These are phyloP conservation scores for Eulacestoma nigropectus DNA, from an alignment of 2,113 vertebrate genomes.

Conservation along the genomic window DNA sequence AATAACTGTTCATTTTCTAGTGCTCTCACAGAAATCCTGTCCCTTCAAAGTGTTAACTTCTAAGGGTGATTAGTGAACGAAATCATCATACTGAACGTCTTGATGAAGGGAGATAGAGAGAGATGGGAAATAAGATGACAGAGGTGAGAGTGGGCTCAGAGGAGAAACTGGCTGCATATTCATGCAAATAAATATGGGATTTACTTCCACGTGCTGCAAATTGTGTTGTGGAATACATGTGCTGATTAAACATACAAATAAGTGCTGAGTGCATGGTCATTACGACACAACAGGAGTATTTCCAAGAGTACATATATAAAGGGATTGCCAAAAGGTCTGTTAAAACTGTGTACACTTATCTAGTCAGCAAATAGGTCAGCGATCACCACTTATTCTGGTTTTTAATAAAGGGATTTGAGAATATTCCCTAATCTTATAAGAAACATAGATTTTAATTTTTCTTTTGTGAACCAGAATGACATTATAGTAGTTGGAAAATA, in stretches of 20 bases:
- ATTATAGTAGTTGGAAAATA: not conserved
- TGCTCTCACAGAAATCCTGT: not conserved
- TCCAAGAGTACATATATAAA: not conserved
- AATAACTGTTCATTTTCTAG: not conserved
- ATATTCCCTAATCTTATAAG: conserved; percentile 29
- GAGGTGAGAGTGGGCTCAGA: not conserved
- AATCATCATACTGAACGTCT: not conserved
- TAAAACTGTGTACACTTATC: not conserved
- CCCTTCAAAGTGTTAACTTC: not conserved
- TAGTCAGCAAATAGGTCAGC: conserved; percentile 2
- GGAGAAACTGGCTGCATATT: not conserved
- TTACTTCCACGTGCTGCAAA: not conserved
- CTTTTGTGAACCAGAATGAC: conserved; percentile 4
- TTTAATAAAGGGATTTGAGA: conserved; percentile 54
- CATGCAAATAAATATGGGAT: not conserved
- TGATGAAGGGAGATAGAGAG: not conserved
- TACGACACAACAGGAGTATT: not conserved
- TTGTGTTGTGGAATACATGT: not conserved
- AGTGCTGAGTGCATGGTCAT: not conserved
- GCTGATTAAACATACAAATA: not conserved
- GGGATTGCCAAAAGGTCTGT: not conserved
- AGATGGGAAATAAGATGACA: not conserved
- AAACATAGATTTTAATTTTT: conserved; percentile 21
- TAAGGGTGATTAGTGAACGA: not conserved
- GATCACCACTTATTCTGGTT: not conserved